Evolutionary conservation across 92 coral and sea anemone species (phyloP).

Genomic region (Micromussa lordhowensis): DNA sequence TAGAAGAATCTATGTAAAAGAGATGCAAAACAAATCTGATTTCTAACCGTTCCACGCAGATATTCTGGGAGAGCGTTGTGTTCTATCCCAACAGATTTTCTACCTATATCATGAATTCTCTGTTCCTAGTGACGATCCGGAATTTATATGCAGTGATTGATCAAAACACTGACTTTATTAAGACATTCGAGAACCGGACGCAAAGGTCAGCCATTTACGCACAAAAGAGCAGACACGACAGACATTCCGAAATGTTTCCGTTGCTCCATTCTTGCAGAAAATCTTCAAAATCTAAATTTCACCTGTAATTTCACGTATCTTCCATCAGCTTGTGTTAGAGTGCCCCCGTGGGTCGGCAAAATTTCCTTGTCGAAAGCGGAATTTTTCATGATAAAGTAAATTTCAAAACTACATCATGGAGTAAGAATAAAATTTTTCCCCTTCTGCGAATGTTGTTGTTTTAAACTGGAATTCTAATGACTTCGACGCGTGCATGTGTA

Average conservation of each 20-base stretch:
- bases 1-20: background rate
- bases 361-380: background rate
- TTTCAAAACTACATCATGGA: background rate
- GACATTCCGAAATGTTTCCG: conserved; percentile 37
- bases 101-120: background rate
- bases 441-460: background rate
- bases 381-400: background rate
- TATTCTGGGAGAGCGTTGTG: background rate
- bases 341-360: background rate
- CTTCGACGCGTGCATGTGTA: background rate
- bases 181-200: conserved; percentile 46
- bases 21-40: background rate
- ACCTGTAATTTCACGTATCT: background rate
- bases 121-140: background rate
- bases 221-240: conserved; percentile 24
- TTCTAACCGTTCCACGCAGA: conserved; percentile 9
- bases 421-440: background rate
- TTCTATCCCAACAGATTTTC: background rate
- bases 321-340: background rate
- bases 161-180: conserved; percentile 3
- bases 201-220: conserved; percentile 6
- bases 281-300: background rate
- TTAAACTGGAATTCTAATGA: background rate
- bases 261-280: background rate
- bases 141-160: background rate